These are phyloP conservation scores for Lontra canadensis DNA, from an alignment of 2,113 vertebrate genomes.

Conservation along the genomic window DNA sequence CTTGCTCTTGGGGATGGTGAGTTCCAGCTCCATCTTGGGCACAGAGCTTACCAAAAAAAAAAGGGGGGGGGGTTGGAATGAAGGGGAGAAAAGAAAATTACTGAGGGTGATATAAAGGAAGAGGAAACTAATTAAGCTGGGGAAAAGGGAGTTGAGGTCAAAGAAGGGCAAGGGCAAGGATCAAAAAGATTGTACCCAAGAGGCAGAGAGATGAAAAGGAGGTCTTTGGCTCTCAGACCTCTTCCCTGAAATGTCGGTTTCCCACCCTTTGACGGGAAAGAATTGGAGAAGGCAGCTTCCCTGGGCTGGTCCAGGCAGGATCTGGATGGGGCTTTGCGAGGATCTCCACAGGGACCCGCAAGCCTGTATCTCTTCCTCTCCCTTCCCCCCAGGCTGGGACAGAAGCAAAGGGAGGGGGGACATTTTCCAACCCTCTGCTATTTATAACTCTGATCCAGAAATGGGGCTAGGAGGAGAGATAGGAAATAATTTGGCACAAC, in stretches of 20 bases:
- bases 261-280: neutral
- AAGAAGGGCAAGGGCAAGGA: neutral
- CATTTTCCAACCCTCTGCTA: conserved; percentile 69
- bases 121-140: neutral
- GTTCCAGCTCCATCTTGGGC: neutral
- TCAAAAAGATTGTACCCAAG: neutral
- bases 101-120: neutral
- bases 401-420: conserved; percentile 16
- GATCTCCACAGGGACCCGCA: neutral
- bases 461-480: conserved; percentile 45
- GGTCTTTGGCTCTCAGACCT: neutral
- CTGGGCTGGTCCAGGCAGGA: neutral
- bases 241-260: neutral
- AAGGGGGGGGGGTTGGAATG: neutral
- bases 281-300: neutral
- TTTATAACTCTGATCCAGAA: conserved; percentile 74
- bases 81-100: neutral
- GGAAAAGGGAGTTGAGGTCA: neutral
- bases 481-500: conserved; percentile 54
- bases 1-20: neutral
- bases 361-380: neutral
- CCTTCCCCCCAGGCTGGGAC: conserved; percentile 18
- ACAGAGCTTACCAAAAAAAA: neutral
- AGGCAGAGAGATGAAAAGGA: neutral
- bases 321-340: neutral